Base-by-base conservation (phyloP, 2,113 vertebrate species). In the Orycteropus afer region DNA sequence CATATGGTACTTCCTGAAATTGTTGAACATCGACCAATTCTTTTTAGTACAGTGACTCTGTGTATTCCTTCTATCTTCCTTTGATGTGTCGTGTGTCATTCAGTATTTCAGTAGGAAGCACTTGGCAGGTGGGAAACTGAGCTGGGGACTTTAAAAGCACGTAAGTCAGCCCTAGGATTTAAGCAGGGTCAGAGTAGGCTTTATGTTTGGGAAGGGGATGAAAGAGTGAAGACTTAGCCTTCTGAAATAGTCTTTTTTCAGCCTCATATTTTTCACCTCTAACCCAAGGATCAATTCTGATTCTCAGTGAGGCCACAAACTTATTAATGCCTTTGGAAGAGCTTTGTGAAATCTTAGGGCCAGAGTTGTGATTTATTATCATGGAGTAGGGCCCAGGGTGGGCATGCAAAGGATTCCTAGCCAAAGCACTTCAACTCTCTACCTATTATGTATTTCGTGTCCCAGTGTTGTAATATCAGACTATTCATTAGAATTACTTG, bases 311-410 rank as follows among this genome's bases (percentile, higher is more conserved):
- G n/a, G 18, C 51, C 65, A 63, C 2, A 47, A 67, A 57, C 7
- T 78, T 49, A 87, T 78, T n/a, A 47, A 74, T 25, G 25, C 10
- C 69, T 61, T 10, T 40, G 37, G 81, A 42, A 69, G 77, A 79
- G n/a, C 25, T 94, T 80, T 89, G 37, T 87, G 87, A 88, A 74
- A 12, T 65, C 17, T 82, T n/a, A 91, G 69, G 51, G 61, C 63
- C 61, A 76, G 78, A 67, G n/a, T 12, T 51, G 27, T 88, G 65
- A 87, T 78, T 93, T 69, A 78, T 90, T 93, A 51, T 85, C 69
- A 22, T 49, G 47, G n/a, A 32, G 47, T 37, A 83, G 10, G 34
- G 53, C 61, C 74, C 37, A 37, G 17, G 14, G 5, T 67, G 9
- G 20, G 25, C 11, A 55, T 11, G 9, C 51, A 73, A 86, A 86